A percentile compares a stretch with the other conserved stretches of the same genome.
Conservation (phyloP, 1,140 invertebrate species). For the Cecropterus lyciades region DNA sequence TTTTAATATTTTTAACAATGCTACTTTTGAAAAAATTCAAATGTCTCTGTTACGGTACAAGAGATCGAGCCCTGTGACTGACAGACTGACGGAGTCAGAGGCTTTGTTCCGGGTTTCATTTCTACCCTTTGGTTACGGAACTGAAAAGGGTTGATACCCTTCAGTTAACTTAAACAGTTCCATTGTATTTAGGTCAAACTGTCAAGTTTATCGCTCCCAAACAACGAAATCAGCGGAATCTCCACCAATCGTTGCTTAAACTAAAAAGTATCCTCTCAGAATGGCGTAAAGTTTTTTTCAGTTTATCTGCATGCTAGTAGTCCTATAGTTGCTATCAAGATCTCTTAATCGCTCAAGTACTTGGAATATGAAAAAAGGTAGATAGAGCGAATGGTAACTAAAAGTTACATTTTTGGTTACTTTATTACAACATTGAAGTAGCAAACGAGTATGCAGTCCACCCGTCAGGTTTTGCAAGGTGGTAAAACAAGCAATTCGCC, state of each 20-base stretch:
- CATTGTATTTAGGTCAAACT: constrained; percentile 29
- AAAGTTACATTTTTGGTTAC: too few species aligned
- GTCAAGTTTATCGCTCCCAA: constrained; percentile 9
- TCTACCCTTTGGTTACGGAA: too few species aligned
- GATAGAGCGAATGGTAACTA: not conserved
- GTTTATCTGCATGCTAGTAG: constrained; percentile 18
- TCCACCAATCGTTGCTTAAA: not conserved
- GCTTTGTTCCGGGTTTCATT: too few species aligned
- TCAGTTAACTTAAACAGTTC: constrained; percentile 26
- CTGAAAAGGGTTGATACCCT: not conserved
- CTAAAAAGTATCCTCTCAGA: constrained; percentile 13
- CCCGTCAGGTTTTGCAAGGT: too few species aligned
- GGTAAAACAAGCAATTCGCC: too few species aligned
- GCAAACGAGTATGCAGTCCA: too few species aligned
- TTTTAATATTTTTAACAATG: too few species aligned
- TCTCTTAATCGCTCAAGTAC: constrained; percentile 18
- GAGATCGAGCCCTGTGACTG: too few species aligned
- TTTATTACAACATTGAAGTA: too few species aligned
- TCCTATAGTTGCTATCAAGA: constrained; percentile 16
- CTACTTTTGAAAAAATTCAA: too few species aligned
- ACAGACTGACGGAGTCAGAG: too few species aligned
- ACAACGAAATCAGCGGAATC: constrained; percentile 18
- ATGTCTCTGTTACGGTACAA: too few species aligned
- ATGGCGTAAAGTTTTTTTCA: constrained; percentile 16
- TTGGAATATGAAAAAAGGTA: not conserved